phyloP scores from a whole-genome alignment of 2,888 invertebrate genomes.

The Dioctria rufipes region DNA sequence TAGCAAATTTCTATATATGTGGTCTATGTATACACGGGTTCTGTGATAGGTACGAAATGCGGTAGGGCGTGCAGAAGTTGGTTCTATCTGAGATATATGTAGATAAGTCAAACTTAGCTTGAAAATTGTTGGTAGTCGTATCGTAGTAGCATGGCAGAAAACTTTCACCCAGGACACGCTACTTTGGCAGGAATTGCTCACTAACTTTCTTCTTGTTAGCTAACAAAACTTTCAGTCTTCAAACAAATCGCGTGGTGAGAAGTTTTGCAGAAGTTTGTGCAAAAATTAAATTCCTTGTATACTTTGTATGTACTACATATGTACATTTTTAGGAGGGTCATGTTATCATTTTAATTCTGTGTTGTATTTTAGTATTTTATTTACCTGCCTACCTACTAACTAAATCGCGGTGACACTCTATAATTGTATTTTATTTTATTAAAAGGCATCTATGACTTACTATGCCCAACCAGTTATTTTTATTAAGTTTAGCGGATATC shows the following conservation, averaged over 20 bases:
- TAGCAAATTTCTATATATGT: neutral
- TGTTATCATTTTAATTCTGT: neutral
- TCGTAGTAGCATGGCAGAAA: constrained; percentile 2
- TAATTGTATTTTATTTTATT: neutral
- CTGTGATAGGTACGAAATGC: constrained; percentile 30
- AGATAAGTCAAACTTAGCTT: neutral
- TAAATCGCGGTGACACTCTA: too few relatives aligned
- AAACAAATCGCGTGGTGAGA: constrained; percentile 49
- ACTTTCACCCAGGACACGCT: constrained; percentile 10
- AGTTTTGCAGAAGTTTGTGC: constrained; percentile 37
- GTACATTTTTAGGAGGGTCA: neutral
- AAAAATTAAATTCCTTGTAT: neutral
- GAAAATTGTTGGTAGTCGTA: neutral
- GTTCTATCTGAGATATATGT: neutral
- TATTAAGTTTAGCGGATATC: constrained; percentile 72
- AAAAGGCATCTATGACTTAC: too few relatives aligned
- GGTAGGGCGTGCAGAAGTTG: constrained; percentile 15
- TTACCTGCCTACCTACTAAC: neutral
- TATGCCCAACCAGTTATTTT: constrained; percentile 69
- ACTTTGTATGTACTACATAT: too few relatives aligned
- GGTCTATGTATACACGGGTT: neutral
- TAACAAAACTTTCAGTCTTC: constrained; percentile 49
- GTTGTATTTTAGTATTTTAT: neutral
- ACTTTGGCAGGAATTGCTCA: constrained; percentile 34
- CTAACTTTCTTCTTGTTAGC: constrained; percentile 41